Base-by-base conservation (phyloP, 2,797 vertebrate species). In the Netta rufina region DNA sequence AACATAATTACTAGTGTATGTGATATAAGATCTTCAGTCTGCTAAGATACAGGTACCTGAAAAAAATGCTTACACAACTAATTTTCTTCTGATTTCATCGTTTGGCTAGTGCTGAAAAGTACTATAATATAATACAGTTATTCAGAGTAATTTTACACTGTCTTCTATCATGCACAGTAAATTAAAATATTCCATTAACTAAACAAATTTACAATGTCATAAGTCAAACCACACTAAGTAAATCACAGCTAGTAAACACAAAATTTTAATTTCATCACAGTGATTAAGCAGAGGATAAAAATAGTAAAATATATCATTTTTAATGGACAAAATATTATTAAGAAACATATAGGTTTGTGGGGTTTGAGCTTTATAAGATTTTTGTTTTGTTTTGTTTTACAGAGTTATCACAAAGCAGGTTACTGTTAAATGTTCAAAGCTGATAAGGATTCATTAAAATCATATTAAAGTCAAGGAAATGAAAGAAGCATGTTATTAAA, bases 121-220 rank as follows among this genome's bases (percentile, higher is more conserved):
- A 97, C 97, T 94, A 84, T 69, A 97, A 96, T 95, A 94, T 71
- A 97, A 97, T 96, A 76, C 72, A 97, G 78, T 97, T 95, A 97
- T 96, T 97, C 93, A 96, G 95, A 95, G 95, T 93, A 97, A 98
- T 96, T 98, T 95, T 97, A 96, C 85, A 72, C 71, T 96, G 91
- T 13, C 47, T 96, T 97, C 96, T 96, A 96, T 97, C 96, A 97
- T 87, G 87, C 92, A 95, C 6, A 4, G 76, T 97, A 98, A 98
- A 98, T 98, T 98, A 98, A 98, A 98, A 98, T 97, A 97, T 98
- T 98, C 96, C 94, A 98, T 98, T 98, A 98, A 97, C 96, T 97
- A 98, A 98, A 98, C 90, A 98, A 97, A 98, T 98, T 96, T 96
- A 93, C 96, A 85, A 65, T 96, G 96, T 87, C 87, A 98, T 97